These are phyloP conservation scores for Callyntrura guangdongensis DNA, from an alignment of 2,888 invertebrate species.

Conservation along the genomic window DNA sequence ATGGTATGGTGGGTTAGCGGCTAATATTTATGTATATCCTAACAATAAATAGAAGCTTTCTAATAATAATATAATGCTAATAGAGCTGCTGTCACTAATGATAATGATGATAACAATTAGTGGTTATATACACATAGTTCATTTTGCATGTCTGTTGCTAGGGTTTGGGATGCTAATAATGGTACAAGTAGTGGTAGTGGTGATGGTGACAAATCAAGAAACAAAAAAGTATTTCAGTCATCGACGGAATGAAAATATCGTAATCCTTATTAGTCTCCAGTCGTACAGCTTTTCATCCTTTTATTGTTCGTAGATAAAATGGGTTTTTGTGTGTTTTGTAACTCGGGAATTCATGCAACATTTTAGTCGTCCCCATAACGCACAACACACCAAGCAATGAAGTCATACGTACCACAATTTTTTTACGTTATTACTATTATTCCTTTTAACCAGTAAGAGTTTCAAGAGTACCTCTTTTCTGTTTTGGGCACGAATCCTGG, in stretches of 20 bases:
- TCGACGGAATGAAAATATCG: neutral
- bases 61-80: conserved; percentile 9
- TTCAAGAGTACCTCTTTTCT: neutral
- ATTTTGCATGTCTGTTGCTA: neutral
- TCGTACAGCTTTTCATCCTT: neutral
- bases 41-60: conserved; percentile 24
- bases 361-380: no score
- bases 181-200: neutral
- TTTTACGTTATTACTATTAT: neutral
- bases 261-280: conserved; percentile 21
- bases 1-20: neutral
- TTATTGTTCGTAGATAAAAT: conserved; percentile 8
- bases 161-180: neutral
- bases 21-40: conserved; percentile 34
- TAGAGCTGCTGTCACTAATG: no score
- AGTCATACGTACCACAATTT: conserved; percentile 22
- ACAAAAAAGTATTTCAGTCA: conserved; percentile 27
- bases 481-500: neutral
- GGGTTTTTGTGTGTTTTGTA: neutral
- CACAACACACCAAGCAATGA: neutral
- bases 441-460: neutral
- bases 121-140: neutral
- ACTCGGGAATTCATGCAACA: neutral
- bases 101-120: conserved; percentile 33
- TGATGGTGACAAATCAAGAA: conserved; percentile 37